These are phyloP conservation scores for Drosophila biarmipes DNA, from an alignment of 1,140 invertebrate genomes.

Conservation along the genomic window DNA sequence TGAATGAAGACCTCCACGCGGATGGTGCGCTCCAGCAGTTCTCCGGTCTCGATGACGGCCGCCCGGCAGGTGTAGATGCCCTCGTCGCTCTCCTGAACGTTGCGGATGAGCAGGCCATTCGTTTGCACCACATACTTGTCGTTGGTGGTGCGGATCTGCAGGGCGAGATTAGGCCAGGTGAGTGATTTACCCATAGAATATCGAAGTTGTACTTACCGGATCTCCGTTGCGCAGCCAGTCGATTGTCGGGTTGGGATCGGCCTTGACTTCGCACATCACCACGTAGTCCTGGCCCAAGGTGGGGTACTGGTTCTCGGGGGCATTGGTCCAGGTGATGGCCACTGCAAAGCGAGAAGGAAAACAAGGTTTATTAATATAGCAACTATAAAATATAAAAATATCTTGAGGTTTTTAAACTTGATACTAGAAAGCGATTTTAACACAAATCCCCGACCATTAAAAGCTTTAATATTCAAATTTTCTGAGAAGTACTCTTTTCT, in stretches of 20 bases:
- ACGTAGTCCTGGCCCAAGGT: conserved; percentile 90
- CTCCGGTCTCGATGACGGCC: conserved; percentile 91
- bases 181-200: not conserved
- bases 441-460: no score
- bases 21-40: conserved; percentile 90
- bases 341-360: conserved; percentile 85
- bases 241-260: conserved; percentile 92
- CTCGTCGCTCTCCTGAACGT: conserved; percentile 92
- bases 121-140: conserved; percentile 90
- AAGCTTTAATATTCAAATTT: no score
- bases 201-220: conserved; percentile 82
- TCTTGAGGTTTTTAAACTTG: no score
- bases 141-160: conserved; percentile 86
- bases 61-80: conserved; percentile 94
- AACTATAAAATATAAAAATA: no score
- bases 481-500: no score
- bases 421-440: no score
- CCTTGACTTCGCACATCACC: conserved; percentile 93
- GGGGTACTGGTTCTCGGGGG: conserved; percentile 93
- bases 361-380: not conserved
- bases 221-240: conserved; percentile 93
- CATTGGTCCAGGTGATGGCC: conserved; percentile 93
- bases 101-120: conserved; percentile 91
- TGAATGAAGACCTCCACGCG: conserved; percentile 92
- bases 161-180: not conserved